Conservation (phyloP, 2,888 invertebrate genomes). For the Caenorhabditis sp. region DNA sequence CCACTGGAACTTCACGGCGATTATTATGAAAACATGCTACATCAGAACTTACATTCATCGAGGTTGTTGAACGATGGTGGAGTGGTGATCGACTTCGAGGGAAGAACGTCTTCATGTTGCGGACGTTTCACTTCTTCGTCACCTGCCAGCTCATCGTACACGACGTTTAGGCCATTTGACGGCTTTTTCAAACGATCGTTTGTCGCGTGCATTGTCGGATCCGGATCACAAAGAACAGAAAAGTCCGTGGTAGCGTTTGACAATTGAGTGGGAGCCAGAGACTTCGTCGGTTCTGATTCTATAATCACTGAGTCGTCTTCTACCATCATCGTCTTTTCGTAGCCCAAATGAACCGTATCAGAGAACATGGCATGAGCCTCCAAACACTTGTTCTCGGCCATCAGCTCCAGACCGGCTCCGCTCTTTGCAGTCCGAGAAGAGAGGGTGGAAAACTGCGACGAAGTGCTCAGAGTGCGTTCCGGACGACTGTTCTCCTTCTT, state of each 20-base stretch:
- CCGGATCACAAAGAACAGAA: slow-evolving; percentile 47
- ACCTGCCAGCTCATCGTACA: slow-evolving; percentile 20
- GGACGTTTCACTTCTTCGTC: not conserved
- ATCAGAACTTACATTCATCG: slow-evolving; percentile 10
- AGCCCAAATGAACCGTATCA: slow-evolving; percentile 46
- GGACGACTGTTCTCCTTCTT: not conserved
- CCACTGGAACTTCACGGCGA: too few species aligned
- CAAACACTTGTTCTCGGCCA: slow-evolving; percentile 43
- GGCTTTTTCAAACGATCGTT: slow-evolving; percentile 10
- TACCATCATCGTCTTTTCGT: slow-evolving; percentile 23
- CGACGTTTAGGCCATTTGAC: slow-evolving; percentile 20
- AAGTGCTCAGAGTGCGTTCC: not conserved
- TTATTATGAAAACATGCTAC: too few species aligned
- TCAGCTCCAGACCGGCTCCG: slow-evolving; percentile 34
- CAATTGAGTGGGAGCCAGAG: not conserved
- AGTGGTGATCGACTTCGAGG: not conserved
- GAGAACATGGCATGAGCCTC: slow-evolving; percentile 57
- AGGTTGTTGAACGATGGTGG: not conserved
- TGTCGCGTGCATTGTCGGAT: slow-evolving; percentile 19
- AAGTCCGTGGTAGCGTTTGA: slow-evolving; percentile 12
- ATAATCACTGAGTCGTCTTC: slow-evolving; percentile 5
- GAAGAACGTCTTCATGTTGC: not conserved
- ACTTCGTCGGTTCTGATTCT: not conserved
- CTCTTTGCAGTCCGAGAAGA: slow-evolving; percentile 27
- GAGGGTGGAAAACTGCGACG: not conserved